phyloP scores from a whole-genome alignment of 2,888 invertebrate species.

The Isotomurus palustris region DNA sequence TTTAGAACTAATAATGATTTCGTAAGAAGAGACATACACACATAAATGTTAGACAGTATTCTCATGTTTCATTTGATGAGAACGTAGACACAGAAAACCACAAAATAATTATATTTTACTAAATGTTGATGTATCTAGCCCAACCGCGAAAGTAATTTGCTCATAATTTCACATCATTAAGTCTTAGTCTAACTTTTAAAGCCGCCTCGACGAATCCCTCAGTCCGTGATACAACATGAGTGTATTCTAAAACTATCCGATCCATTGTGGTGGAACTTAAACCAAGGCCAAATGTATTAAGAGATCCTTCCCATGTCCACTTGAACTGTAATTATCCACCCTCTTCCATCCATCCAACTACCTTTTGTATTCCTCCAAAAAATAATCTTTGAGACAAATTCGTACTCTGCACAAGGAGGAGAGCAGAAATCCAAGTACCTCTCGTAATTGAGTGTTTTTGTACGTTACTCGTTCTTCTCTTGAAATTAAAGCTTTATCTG shows the following conservation, averaged over 20 bases:
- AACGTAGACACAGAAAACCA: conserved; percentile 39
- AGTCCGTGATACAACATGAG: background rate
- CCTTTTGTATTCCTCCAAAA: too few species aligned
- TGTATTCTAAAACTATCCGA: background rate
- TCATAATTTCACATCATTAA: conserved; percentile 37
- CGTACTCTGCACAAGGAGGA: too few species aligned
- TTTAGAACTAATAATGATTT: too few species aligned
- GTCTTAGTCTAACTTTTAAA: conserved; percentile 1
- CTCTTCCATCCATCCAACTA: background rate
- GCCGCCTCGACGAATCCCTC: conserved; percentile 9
- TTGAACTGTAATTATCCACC: background rate
- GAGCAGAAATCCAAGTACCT: too few species aligned
- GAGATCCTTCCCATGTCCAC: conserved; percentile 40
- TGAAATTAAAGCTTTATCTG: too few species aligned
- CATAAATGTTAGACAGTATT: too few species aligned
- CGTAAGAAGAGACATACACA: too few species aligned
- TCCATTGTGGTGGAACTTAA: conserved; percentile 1
- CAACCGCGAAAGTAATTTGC: conserved; percentile 43
- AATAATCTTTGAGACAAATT: too few species aligned
- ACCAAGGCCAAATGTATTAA: conserved; percentile 40
- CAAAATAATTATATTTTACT: conserved; percentile 41
- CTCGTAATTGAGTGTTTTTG: too few species aligned
- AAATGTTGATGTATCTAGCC: conserved; percentile 33
- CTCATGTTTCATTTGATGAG: conserved; percentile 2
- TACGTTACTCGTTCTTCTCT: too few species aligned